Conservation (phyloP, 2,113 vertebrate species). For the Laticauda colubrina region DNA sequence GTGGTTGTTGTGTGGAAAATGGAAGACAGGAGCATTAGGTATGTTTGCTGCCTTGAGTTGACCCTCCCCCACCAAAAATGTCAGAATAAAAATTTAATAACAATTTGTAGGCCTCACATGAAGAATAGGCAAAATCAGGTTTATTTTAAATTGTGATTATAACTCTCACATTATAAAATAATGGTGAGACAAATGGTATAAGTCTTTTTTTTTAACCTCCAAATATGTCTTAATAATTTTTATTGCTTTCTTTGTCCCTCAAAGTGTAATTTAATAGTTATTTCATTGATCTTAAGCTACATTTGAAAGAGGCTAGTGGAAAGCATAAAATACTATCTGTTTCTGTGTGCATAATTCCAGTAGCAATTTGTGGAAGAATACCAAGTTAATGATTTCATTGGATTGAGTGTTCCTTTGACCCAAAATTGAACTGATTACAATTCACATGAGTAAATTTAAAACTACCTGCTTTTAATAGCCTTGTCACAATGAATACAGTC, state of each 20-base stretch:
- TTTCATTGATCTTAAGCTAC: background rate
- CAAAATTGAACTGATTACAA: background rate
- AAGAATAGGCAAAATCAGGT: background rate
- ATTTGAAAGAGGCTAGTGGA: background rate
- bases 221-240: no score
- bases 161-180: background rate
- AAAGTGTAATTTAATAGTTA: background rate
- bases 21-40: background rate
- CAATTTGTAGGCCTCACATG: no score
- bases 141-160: background rate
- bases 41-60: background rate
- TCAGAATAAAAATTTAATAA: background rate
- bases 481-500: background rate
- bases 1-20: background rate
- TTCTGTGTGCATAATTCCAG: background rate
- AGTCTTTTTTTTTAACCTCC: no score
- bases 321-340: fast-evolving
- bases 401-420: background rate
- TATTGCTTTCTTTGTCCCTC: background rate
- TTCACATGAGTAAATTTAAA: slow-evolving; percentile 2
- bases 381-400: background rate
- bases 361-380: background rate
- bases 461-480: background rate
- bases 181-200: background rate
- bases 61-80: background rate